Evolutionary conservation across 2,888 invertebrate species (phyloP).

Genomic region (Erebia ligea): DNA sequence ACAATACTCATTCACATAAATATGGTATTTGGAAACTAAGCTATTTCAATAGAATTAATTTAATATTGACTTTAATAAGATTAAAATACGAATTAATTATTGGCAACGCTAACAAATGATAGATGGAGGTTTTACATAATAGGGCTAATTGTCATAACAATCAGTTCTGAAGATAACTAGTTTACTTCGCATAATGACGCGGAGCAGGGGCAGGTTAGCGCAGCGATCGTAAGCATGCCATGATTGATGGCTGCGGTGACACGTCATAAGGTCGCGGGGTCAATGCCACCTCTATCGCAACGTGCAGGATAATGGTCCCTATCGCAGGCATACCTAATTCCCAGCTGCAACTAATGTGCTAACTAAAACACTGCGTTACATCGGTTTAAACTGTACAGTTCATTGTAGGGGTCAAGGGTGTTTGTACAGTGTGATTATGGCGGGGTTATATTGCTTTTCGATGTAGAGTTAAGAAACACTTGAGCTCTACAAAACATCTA

Average conservation of each 20-base stretch:
- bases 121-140: too few relatives aligned
- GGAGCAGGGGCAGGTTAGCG: neutral
- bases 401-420: slow-evolving; percentile 14
- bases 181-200: too few relatives aligned
- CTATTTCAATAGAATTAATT: too few relatives aligned
- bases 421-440: slow-evolving; percentile 11
- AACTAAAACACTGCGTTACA: slow-evolving; percentile 3
- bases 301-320: slow-evolving; percentile 42
- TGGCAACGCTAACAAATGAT: too few relatives aligned
- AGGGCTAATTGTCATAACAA: too few relatives aligned
- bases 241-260: slow-evolving; percentile 66
- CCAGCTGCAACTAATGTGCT: slow-evolving; percentile 12
- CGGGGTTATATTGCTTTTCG: neutral
- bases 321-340: slow-evolving; percentile 23
- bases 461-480: neutral
- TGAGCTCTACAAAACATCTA: neutral
- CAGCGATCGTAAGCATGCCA: neutral
- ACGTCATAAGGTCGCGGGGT: slow-evolving; percentile 74
- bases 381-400: slow-evolving; percentile 5
- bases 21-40: too few relatives aligned
- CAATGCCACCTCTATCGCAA: slow-evolving; percentile 67
- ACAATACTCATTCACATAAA: too few relatives aligned
- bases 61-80: too few relatives aligned
- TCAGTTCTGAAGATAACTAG: too few relatives aligned
- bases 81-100: too few relatives aligned